Conservation (phyloP, 1,140 invertebrate genomes). For the Globodera rostochiensis region DNA sequence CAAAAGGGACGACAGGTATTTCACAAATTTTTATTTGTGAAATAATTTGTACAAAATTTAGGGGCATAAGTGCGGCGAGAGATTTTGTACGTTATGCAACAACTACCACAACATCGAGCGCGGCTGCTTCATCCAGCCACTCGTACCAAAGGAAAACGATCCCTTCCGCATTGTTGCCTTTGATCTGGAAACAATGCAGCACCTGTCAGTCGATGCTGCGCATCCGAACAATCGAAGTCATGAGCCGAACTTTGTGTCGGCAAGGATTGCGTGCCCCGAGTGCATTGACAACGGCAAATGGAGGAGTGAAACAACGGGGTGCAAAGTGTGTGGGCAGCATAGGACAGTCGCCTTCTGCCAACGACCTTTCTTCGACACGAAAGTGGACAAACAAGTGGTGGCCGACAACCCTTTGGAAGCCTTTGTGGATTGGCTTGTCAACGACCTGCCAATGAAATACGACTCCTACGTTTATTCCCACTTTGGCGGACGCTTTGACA, state of each 20-base stretch:
- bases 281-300: not conserved
- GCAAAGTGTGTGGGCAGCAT: not conserved
- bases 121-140: not conserved
- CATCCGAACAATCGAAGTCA: not conserved
- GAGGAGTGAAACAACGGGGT: no score
- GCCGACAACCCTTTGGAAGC: not conserved
- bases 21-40: no score
- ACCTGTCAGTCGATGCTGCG: not conserved
- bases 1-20: no score
- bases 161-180: not conserved
- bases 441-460: not conserved
- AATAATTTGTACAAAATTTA: not conserved
- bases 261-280: not conserved
- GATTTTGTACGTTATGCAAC: not conserved
- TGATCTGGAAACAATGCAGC: conserved; percentile 7
- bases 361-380: not conserved
- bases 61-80: not conserved
- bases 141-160: not conserved
- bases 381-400: not conserved
- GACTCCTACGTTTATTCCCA: not conserved
- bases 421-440: not conserved
- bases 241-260: not conserved
- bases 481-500: conserved; percentile 10
- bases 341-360: not conserved
- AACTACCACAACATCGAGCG: not conserved